Evolutionary conservation across 2,797 vertebrate genomes (phyloP).

Genomic region (Silurus aristotelis): DNA sequence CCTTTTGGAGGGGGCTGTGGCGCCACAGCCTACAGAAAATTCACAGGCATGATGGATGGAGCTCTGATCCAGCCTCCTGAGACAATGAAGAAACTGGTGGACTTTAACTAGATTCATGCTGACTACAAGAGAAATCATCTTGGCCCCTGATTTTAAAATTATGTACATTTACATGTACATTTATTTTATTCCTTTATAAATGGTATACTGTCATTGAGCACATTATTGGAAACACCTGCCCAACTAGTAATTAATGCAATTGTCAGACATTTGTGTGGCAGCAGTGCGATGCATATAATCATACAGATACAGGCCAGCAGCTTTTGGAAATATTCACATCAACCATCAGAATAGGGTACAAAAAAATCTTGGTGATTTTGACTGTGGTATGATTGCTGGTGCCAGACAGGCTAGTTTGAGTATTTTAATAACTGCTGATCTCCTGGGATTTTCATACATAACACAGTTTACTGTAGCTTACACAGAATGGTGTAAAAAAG

Average conservation of each 20-base stretch:
- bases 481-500: background rate
- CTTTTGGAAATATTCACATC: background rate
- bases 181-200: background rate
- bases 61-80: conserved; percentile 28
- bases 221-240: conserved; percentile 6
- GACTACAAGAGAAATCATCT: conserved; percentile 35
- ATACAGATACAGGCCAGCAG: background rate
- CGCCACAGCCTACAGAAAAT: conserved; percentile 50
- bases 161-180: conserved; percentile 8
- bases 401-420: background rate
- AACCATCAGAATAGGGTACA: background rate
- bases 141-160: background rate
- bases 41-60: conserved; percentile 54
- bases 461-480: background rate
- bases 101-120: conserved; percentile 43
- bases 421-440: background rate
- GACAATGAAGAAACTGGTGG: conserved; percentile 32
- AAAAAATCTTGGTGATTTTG: background rate
- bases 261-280: background rate
- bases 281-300: background rate
- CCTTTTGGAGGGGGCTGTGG: conserved; percentile 49
- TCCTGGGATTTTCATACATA: background rate
- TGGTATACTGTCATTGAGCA: background rate
- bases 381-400: background rate
- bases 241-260: background rate